Conservation (phyloP, 2,888 invertebrate genomes). For the Endotricha flammealis region DNA sequence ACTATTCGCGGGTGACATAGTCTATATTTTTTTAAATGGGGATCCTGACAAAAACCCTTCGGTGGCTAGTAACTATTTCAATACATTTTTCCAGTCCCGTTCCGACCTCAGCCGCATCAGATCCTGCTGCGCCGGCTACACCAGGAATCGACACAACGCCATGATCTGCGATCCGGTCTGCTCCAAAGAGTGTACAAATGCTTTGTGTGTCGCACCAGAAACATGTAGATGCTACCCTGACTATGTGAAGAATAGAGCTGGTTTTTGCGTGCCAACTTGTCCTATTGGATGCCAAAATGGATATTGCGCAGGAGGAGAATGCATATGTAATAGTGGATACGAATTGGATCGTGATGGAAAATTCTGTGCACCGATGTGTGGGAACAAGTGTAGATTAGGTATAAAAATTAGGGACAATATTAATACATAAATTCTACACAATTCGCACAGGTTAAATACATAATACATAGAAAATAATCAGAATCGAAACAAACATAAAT, state of each 20-base stretch:
- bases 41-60: no score
- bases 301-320: constrained; percentile 78
- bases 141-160: constrained; percentile 75
- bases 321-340: constrained; percentile 81
- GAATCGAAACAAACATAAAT: no score
- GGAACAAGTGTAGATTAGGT: constrained; percentile 69
- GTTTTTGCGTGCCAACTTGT: constrained; percentile 81
- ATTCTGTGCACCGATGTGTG: constrained; percentile 80
- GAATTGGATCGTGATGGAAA: constrained; percentile 74
- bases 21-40: no score
- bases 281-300: constrained; percentile 84
- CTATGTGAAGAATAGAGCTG: constrained; percentile 73
- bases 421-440: no score
- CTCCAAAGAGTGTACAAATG: constrained; percentile 79
- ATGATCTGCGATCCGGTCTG: constrained; percentile 81
- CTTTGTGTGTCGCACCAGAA: constrained; percentile 80
- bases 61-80: no score
- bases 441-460: no score
- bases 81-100: constrained; percentile 61
- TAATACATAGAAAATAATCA: no score
- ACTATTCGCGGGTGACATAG: no score
- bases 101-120: constrained; percentile 81
- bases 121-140: constrained; percentile 85
- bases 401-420: no score
- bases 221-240: constrained; percentile 81